These are phyloP conservation scores for Urocitellus parryii DNA, from an alignment of 2,113 vertebrate species.

Conservation along the genomic window DNA sequence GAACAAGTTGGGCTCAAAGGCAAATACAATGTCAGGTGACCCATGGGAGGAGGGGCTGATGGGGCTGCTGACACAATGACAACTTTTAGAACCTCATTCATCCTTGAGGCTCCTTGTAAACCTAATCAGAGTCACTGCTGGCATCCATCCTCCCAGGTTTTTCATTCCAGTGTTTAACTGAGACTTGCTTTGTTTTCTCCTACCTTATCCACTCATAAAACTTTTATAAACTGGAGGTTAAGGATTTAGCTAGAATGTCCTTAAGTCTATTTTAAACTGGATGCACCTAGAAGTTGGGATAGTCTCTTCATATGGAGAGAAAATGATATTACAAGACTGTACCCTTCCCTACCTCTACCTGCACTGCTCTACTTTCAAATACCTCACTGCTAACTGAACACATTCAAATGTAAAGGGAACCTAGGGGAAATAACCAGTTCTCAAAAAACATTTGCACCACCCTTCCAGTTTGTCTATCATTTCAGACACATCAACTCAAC, in stretches of 20 bases:
- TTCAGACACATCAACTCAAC: neutral
- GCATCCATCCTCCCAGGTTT: neutral
- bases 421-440: neutral
- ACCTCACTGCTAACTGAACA: neutral
- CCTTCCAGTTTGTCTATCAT: neutral
- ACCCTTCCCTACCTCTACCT: neutral
- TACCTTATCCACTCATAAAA: conserved; percentile 5
- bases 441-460: neutral
- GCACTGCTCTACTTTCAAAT: neutral
- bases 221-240: neutral
- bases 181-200: neutral
- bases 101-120: neutral
- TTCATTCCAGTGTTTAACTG: neutral
- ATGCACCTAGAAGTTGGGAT: neutral
- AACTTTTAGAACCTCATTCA: neutral
- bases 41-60: neutral
- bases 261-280: neutral
- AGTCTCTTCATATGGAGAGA: neutral
- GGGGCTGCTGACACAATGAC: neutral
- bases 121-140: neutral
- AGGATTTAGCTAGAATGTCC: neutral
- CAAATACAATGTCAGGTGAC: neutral
- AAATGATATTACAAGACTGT: neutral
- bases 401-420: neutral
- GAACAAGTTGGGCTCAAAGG: neutral